These are phyloP conservation scores for Budorcas taxicolor DNA, from an alignment of 2,113 vertebrate genomes.

Conservation along the genomic window DNA sequence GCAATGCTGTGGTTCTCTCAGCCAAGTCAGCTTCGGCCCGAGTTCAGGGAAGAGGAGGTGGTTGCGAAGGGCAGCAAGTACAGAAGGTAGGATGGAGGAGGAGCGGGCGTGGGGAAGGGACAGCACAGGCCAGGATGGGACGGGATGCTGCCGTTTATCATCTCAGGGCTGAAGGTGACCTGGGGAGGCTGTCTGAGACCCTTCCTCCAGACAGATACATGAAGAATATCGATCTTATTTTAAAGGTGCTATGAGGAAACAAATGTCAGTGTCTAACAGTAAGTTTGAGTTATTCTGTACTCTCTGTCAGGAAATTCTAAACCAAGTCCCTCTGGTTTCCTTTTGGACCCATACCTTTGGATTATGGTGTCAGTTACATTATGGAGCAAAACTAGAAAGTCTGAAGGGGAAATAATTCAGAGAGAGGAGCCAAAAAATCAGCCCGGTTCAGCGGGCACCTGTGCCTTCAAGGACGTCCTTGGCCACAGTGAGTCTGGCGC, in stretches of 20 bases:
- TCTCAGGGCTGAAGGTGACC: background rate
- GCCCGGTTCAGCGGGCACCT: background rate
- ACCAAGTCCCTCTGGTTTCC: constrained; percentile 54
- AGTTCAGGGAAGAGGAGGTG: background rate
- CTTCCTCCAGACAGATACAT: constrained; percentile 51
- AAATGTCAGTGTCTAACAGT: background rate
- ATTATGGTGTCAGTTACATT: constrained; percentile 40
- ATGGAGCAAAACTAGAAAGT: constrained; percentile 31
- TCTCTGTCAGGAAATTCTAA: constrained; percentile 49
- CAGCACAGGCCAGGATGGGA: rapidly evolving
- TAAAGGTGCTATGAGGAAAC: constrained; percentile 32
- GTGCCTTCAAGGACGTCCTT: rapidly evolving
- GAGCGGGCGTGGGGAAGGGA: rapidly evolving
- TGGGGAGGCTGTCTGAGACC: constrained; percentile 41
- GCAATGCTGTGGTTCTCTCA: background rate
- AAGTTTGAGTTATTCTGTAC: constrained; percentile 42
- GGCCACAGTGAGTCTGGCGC: background rate
- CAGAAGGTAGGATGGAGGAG: background rate
- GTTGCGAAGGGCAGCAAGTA: background rate
- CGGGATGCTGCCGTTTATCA: background rate
- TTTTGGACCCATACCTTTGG: background rate
- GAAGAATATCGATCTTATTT: constrained; percentile 35
- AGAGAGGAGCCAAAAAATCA: background rate
- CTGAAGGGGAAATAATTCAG: background rate
- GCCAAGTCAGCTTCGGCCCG: background rate